These are phyloP conservation scores for Phoenicopterus ruber DNA, from an alignment of 2,113 vertebrate genomes.

Conservation along the genomic window DNA sequence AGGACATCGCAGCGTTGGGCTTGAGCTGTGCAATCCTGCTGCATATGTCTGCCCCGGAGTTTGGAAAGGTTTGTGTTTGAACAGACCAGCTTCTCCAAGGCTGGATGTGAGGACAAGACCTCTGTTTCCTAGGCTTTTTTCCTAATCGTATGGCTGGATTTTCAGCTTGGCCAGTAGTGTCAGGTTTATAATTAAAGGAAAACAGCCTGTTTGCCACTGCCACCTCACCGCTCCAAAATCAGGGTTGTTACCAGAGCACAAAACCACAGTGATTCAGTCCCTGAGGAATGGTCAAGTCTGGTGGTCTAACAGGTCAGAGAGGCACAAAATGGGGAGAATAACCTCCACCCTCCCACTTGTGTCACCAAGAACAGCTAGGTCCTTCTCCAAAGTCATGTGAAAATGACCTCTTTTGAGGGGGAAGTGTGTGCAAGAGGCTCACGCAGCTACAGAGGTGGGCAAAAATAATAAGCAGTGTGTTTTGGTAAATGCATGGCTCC, in stretches of 20 bases:
- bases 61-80: background rate
- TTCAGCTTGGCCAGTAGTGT: background rate
- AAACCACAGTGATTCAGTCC: background rate
- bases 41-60: background rate
- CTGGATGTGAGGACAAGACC: background rate
- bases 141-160: background rate
- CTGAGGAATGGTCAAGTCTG: background rate
- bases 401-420: background rate
- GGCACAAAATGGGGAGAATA: background rate
- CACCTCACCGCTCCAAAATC: background rate
- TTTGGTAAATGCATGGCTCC: background rate
- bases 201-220: background rate
- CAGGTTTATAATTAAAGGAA: background rate
- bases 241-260: background rate
- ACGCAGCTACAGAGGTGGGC: background rate
- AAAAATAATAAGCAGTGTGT: background rate
- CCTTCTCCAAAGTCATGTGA: background rate
- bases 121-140: background rate
- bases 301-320: background rate
- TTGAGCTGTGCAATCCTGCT: background rate
- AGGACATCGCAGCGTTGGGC: accelerated
- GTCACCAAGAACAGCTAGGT: background rate
- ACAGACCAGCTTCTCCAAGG: background rate
- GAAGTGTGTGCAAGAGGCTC: accelerated
- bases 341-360: background rate